Conservation (phyloP, 1,140 invertebrate genomes). For the Ceratina calcarata region DNA sequence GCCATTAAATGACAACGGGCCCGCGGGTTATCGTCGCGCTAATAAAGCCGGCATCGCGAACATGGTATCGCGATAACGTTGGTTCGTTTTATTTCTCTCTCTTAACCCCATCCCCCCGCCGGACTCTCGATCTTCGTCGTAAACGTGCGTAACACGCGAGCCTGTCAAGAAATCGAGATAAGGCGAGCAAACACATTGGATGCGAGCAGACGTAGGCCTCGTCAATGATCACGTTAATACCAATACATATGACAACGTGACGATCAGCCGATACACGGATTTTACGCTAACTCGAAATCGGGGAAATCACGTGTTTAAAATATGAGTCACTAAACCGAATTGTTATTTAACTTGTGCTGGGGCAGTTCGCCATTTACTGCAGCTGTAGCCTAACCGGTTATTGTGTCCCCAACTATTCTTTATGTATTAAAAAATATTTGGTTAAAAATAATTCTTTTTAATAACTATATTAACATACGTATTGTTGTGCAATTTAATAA, state of each 20-base stretch:
- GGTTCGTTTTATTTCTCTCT: conserved; percentile 60
- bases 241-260: conserved; percentile 2
- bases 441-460: too few species aligned
- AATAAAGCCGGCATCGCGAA: conserved; percentile 65
- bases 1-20: conserved; percentile 54
- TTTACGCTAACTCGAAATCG: background rate
- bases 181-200: conserved; percentile 41
- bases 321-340: too few species aligned
- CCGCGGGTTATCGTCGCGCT: conserved; percentile 64
- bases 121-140: conserved; percentile 54
- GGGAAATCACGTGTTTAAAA: background rate
- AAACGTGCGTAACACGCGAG: conserved; percentile 57
- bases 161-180: conserved; percentile 58
- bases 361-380: too few species aligned
- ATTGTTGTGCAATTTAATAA: too few species aligned
- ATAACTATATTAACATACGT: too few species aligned
- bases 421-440: too few species aligned
- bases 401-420: too few species aligned
- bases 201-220: conserved; percentile 18
- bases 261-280: conserved; percentile 8
- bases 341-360: too few species aligned
- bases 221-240: conserved; percentile 48
- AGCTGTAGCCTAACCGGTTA: too few species aligned
- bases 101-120: background rate
- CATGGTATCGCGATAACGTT: conserved; percentile 59